Conservation (phyloP, 1,140 invertebrate genomes). For the Drosophila takahashii region DNA sequence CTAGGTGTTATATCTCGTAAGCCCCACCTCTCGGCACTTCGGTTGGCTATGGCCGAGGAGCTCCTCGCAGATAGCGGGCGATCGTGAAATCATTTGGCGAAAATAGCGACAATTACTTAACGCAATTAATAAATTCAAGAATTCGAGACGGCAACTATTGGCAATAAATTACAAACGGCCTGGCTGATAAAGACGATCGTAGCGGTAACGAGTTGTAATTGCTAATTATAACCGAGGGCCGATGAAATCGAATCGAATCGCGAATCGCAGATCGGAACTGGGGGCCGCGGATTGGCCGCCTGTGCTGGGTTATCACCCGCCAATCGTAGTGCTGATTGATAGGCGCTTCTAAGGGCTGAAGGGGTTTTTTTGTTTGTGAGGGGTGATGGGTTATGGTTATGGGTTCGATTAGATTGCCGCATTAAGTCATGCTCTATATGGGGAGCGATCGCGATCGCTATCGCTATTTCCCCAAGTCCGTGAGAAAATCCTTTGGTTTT, state of each 20-base stretch:
- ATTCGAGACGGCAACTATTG: constrained; percentile 43
- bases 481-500: neutral
- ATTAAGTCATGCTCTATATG: constrained; percentile 14
- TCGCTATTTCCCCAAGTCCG: neutral
- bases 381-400: neutral
- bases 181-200: constrained; percentile 38
- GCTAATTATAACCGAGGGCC: constrained; percentile 60
- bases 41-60: constrained; percentile 5
- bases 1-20: neutral
- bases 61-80: constrained; percentile 12
- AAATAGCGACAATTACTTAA: constrained; percentile 73
- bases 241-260: constrained; percentile 2
- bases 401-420: constrained; percentile 7
- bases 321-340: constrained; percentile 32
- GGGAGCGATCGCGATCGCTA: constrained; percentile 2
- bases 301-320: constrained; percentile 25
- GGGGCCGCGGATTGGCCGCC: constrained; percentile 25
- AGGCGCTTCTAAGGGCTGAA: constrained; percentile 3
- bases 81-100: constrained; percentile 61
- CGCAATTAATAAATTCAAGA: constrained; percentile 70
- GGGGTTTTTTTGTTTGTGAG: neutral
- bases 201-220: constrained; percentile 52
- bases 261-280: constrained; percentile 15
- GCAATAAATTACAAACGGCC: constrained; percentile 59
- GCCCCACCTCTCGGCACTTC: neutral